These are phyloP conservation scores for Meleagris gallopavo DNA, from an alignment of 2,113 vertebrate genomes.

Conservation along the genomic window DNA sequence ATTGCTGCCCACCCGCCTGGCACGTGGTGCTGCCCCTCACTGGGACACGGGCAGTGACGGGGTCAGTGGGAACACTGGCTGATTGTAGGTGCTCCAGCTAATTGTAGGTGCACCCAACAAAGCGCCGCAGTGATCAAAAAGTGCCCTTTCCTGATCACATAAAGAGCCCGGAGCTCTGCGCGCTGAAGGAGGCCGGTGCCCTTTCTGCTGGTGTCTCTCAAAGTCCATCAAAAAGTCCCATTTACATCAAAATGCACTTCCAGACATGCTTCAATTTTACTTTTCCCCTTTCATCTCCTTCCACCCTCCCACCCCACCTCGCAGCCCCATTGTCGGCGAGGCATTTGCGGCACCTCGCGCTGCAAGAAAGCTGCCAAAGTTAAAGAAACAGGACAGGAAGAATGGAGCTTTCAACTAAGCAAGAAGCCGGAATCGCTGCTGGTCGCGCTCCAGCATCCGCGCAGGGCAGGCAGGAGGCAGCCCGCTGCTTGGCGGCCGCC, in stretches of 20 bases:
- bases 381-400: constrained; percentile 11
- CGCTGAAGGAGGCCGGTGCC: neutral
- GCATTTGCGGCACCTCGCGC: neutral
- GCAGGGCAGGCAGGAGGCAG: neutral
- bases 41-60: neutral
- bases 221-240: constrained; percentile 70
- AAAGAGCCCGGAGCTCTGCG: neutral
- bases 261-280: constrained; percentile 60
- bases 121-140: neutral
- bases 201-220: constrained; percentile 56
- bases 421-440: constrained; percentile 51
- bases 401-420: constrained; percentile 8
- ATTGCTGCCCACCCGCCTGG: neutral
- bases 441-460: constrained; percentile 16
- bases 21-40: neutral
- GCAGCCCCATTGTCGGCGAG: constrained; percentile 17
- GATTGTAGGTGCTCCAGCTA: neutral
- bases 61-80: neutral
- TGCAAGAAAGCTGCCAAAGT: constrained; percentile 15
- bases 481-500: constrained; percentile 7
- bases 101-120: neutral
- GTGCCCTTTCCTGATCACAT: constrained; percentile 5
- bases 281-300: constrained; percentile 64
- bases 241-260: constrained; percentile 73
- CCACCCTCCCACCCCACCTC: constrained; percentile 50